Conservation (phyloP, 2,797 vertebrate genomes). For the Coccyzus lansbergi region DNA sequence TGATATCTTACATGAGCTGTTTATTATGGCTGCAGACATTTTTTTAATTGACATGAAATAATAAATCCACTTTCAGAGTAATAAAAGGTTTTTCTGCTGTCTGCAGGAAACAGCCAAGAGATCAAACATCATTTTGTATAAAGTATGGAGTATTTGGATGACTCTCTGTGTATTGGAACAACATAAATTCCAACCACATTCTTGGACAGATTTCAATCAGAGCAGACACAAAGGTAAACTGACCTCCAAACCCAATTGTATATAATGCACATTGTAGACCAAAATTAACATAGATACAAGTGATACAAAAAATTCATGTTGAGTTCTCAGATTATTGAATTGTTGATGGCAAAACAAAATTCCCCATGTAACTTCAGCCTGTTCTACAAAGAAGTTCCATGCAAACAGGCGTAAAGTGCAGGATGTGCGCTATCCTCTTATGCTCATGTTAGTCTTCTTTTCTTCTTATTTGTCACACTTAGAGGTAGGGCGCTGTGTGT, state of each 20-base stretch:
- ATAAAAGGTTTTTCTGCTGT: neutral
- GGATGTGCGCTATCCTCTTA: neutral
- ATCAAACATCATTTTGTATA: neutral
- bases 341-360: neutral
- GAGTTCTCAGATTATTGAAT: neutral
- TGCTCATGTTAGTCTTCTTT: neutral
- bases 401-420: neutral
- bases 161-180: neutral
- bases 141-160: neutral
- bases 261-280: neutral
- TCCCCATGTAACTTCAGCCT: neutral
- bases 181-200: neutral
- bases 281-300: neutral
- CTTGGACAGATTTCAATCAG: neutral
- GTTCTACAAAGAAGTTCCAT: rapidly evolving
- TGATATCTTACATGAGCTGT: neutral
- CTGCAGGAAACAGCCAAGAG: neutral
- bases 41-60: neutral
- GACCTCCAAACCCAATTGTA: neutral
- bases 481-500: neutral
- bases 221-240: neutral
- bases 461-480: neutral
- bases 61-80: neutral
- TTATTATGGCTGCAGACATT: neutral
- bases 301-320: neutral